These are phyloP conservation scores for Mus minutoides DNA, from an alignment of 2,797 vertebrate genomes.

Conservation along the genomic window DNA sequence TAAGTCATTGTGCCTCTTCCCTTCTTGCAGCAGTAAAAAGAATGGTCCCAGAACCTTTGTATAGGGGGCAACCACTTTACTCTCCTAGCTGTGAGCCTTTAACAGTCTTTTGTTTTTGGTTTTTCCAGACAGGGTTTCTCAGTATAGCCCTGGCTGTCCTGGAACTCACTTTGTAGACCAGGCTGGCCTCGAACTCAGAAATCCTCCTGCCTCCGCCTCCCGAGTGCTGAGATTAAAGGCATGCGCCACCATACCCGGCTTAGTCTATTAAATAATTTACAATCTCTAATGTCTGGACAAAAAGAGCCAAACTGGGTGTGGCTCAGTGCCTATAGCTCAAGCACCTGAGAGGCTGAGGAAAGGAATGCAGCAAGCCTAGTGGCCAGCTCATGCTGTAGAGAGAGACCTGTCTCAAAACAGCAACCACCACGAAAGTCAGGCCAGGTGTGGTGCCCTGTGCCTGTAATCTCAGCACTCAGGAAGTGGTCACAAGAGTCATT, in stretches of 20 bases:
- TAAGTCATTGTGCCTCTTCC: background rate
- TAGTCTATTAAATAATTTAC: background rate
- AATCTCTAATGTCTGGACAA: background rate
- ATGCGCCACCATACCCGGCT: too few species aligned
- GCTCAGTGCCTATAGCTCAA: background rate
- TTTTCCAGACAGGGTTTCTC: too few species aligned
- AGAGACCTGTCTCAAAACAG: background rate
- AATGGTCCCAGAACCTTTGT: background rate
- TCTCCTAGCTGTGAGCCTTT: background rate
- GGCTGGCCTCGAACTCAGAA: too few species aligned
- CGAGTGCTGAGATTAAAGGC: too few species aligned
- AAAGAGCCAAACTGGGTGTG: background rate
- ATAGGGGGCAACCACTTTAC: too few species aligned
- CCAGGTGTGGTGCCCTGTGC: background rate
- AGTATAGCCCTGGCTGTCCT: too few species aligned
- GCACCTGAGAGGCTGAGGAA: background rate
- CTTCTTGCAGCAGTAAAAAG: background rate
- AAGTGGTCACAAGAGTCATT: background rate
- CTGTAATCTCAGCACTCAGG: background rate
- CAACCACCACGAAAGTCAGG: background rate
- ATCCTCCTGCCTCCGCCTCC: too few species aligned
- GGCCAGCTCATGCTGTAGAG: background rate
- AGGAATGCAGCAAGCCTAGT: background rate
- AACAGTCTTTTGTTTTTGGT: too few species aligned
- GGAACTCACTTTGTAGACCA: too few species aligned